Conservation (phyloP, 2,113 vertebrate genomes). For the Etheostoma spectabile region DNA sequence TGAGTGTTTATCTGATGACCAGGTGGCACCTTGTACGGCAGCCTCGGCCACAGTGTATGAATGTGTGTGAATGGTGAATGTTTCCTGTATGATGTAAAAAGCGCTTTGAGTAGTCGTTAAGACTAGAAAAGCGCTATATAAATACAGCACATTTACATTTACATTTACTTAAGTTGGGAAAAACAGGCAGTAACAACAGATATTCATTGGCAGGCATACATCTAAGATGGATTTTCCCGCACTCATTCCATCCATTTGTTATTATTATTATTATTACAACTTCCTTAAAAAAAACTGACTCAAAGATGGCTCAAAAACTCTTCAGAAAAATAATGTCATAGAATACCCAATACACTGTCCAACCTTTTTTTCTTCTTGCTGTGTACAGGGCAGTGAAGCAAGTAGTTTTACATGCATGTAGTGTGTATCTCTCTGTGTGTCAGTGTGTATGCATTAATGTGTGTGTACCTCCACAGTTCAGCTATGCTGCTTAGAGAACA, state of each 20-base stretch:
- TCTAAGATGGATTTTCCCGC: not conserved
- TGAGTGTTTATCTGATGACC: no score
- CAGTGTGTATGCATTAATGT: slow-evolving; percentile 18
- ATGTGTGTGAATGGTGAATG: no score
- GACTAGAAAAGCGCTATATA: no score
- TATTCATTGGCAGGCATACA: not conserved
- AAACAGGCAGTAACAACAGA: not conserved
- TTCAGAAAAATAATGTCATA: not conserved
- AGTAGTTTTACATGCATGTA: not conserved
- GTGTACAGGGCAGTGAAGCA: not conserved
- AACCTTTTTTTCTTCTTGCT: not conserved
- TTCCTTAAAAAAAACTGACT: not conserved
- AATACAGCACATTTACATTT: no score
- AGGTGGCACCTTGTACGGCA: no score
- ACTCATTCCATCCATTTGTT: not conserved
- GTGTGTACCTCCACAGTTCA: slow-evolving; percentile 29
- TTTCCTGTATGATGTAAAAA: no score
- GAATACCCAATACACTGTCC: not conserved
- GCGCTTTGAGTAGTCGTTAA: no score
- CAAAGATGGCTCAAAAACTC: not conserved
- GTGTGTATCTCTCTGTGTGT: not conserved
- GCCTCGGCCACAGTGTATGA: no score
- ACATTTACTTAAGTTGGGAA: not conserved
- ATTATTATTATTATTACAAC: not conserved
- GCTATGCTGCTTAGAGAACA: slow-evolving; percentile 74